Evolutionary conservation across 2,113 vertebrate species (phyloP).

Genomic region (Mixornis gularis): DNA sequence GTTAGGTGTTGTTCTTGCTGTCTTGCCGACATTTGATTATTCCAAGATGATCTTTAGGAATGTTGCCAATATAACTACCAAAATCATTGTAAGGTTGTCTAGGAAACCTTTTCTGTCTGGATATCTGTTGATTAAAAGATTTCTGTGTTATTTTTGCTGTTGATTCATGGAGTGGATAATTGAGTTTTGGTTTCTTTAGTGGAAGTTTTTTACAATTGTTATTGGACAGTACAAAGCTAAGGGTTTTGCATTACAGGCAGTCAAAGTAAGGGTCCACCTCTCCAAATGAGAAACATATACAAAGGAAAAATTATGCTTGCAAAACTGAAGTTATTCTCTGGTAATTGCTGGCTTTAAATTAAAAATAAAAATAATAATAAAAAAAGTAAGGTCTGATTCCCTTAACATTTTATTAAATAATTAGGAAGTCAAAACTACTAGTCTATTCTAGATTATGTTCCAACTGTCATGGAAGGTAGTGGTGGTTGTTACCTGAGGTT

Average conservation of each 20-base stretch:
- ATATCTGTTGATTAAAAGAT: slow-evolving; percentile 18
- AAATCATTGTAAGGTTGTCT: background rate
- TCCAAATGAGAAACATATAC: background rate
- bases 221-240: background rate
- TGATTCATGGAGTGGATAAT: background rate
- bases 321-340: background rate
- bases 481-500: background rate
- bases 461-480: background rate
- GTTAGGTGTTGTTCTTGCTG: slow-evolving; percentile 1
- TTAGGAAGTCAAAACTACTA: background rate
- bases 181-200: background rate
- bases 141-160: background rate
- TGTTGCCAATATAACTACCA: slow-evolving; percentile 2
- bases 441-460: background rate
- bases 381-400: background rate
- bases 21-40: background rate
- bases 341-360: background rate
- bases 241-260: background rate
- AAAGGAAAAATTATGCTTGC: background rate
- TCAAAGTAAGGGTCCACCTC: background rate
- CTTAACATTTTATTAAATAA: background rate
- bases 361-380: background rate
- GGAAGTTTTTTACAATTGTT: background rate
- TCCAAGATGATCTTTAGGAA: slow-evolving; percentile 32
- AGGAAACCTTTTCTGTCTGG: slow-evolving; percentile 21